Conservation (phyloP, 2,797 vertebrate genomes). For the Kryptopterus vitreolus region DNA sequence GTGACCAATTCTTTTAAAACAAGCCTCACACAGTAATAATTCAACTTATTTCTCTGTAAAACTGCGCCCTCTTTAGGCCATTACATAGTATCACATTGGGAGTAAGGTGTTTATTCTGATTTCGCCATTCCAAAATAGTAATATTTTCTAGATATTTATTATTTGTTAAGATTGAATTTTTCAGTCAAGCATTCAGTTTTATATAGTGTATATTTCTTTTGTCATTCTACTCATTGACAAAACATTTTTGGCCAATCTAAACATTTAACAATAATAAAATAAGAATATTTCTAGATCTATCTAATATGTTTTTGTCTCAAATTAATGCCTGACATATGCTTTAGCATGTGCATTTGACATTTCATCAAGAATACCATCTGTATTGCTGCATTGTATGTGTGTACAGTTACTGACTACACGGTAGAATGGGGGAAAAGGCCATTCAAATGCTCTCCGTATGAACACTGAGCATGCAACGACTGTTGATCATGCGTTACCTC, state of each 20-base stretch:
- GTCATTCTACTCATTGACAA: too few relatives aligned
- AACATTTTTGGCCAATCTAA: too few relatives aligned
- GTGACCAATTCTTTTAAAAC: background rate
- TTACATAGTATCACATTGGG: background rate
- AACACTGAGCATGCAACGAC: background rate
- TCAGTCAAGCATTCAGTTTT: too few relatives aligned
- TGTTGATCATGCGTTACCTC: slow-evolving; percentile 72
- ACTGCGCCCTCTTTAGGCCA: slow-evolving; percentile 3
- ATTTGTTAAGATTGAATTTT: too few relatives aligned
- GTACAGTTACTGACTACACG: background rate
- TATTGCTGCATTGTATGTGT: background rate
- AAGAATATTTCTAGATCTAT: too few relatives aligned
- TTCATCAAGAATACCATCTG: background rate
- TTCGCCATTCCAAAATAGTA: background rate
- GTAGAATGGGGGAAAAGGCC: background rate
- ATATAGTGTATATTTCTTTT: too few relatives aligned
- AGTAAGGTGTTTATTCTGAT: background rate
- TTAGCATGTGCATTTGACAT: background rate
- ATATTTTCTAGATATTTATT: too few relatives aligned
- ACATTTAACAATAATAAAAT: too few relatives aligned
- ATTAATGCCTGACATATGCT: background rate
- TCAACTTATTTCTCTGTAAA: background rate
- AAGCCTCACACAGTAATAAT: background rate
- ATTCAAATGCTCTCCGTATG: background rate
- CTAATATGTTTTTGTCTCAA: background rate